Conservation (phyloP, 2,888 invertebrate species). For the Chaitophorus viminalis region DNA sequence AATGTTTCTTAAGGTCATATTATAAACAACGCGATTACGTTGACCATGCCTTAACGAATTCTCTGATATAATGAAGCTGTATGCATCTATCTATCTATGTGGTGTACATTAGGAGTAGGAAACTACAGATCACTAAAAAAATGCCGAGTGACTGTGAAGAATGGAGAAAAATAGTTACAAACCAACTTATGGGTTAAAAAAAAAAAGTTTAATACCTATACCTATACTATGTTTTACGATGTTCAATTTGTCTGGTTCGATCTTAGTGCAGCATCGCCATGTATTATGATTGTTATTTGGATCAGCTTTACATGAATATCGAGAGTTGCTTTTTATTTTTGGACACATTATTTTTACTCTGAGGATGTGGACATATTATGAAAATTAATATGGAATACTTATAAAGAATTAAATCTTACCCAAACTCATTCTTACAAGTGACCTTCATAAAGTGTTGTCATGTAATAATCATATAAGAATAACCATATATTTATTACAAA, state of each 20-base stretch:
- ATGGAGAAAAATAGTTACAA: too few relatives aligned
- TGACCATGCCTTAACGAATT: neutral
- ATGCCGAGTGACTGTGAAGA: too few relatives aligned
- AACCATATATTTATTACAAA: neutral
- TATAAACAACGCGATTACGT: neutral
- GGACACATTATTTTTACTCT: neutral
- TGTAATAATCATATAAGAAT: neutral
- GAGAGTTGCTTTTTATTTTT: neutral
- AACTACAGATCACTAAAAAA: too few relatives aligned
- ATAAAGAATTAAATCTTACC: neutral
- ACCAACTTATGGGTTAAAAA: too few relatives aligned
- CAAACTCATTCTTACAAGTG: neutral
- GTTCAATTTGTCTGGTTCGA: neutral
- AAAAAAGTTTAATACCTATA: too few relatives aligned
- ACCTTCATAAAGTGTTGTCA: neutral
- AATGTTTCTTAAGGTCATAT: neutral
- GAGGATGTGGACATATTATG: neutral
- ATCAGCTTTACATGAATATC: neutral
- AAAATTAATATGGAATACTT: conserved; percentile 13
- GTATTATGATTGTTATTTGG: neutral
- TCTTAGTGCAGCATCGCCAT: neutral
- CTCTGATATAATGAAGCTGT: neutral
- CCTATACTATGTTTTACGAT: neutral
- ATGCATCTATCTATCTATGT: too few relatives aligned
- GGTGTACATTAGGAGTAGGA: too few relatives aligned